A percentile compares a stretch with the other conserved stretches of the same genome.
Evolutionary conservation across 1,140 invertebrate genomes (phyloP).

Genomic region (Melanaphis sacchari): DNA sequence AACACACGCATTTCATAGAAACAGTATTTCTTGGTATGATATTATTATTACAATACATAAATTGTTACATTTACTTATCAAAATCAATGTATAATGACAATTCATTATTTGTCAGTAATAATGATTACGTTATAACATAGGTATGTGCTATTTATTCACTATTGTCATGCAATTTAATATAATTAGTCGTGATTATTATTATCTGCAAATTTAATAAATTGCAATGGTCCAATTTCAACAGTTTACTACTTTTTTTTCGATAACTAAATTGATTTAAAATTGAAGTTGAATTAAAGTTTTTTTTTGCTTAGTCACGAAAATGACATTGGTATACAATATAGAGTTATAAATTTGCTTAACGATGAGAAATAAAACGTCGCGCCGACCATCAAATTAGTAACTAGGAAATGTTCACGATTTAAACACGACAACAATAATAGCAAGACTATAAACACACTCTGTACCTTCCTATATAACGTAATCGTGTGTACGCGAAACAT

Average conservation of each 20-base stretch:
- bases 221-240: not conserved
- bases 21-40: not conserved
- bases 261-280: not conserved
- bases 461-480: not conserved
- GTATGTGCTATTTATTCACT: too few species aligned
- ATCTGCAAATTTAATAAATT: not conserved
- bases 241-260: not conserved
- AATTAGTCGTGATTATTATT: not conserved
- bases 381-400: not conserved
- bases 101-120: not conserved
- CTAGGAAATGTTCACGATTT: not conserved
- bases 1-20: not conserved
- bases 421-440: not conserved
- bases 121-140: not conserved
- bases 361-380: not conserved
- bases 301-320: not conserved
- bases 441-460: not conserved
- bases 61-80: not conserved
- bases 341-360: not conserved
- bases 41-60: not conserved
- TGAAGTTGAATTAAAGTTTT: too few species aligned
- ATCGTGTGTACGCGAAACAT: not conserved
- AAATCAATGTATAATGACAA: not conserved
- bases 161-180: too few species aligned
- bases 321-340: too few species aligned